These are phyloP conservation scores for Lithophane leautieri DNA, from an alignment of 2,888 invertebrate genomes.

Conservation along the genomic window DNA sequence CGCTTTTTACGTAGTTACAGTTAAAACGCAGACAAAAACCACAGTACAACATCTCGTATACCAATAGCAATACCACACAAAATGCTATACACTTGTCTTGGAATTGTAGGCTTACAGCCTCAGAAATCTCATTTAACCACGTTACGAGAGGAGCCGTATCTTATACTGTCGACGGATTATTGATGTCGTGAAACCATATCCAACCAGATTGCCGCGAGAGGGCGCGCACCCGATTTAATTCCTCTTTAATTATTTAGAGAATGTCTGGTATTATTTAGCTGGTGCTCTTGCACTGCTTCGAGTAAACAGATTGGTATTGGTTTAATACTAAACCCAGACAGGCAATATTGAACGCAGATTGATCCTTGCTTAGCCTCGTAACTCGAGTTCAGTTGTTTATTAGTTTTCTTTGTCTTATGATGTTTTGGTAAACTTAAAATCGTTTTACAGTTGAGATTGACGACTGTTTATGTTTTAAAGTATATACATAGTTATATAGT, in stretches of 20 bases:
- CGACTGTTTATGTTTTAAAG: conserved; percentile 15
- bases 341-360: conserved; percentile 52
- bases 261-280: conserved; percentile 62
- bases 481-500: background rate
- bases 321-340: conserved; percentile 52
- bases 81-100: conserved; percentile 31
- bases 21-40: background rate
- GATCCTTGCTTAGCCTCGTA: conserved; percentile 22
- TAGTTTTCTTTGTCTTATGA: conserved; percentile 40
- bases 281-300: conserved; percentile 17
- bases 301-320: conserved; percentile 53
- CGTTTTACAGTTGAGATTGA: conserved; percentile 14
- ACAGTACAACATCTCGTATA: conserved; percentile 31
- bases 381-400: conserved; percentile 38
- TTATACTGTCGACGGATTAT: conserved; percentile 69
- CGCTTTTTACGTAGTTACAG: background rate
- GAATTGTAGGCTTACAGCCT: conserved; percentile 58
- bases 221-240: conserved; percentile 66
- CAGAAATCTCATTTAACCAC: conserved; percentile 68
- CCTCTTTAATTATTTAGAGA: conserved; percentile 68
- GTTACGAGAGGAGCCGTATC: conserved; percentile 53
- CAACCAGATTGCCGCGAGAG: conserved; percentile 64
- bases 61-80: conserved; percentile 24
- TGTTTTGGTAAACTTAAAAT: conserved; percentile 32
- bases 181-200: conserved; percentile 69